Percentiles rank a stretch among this genome's conserved stretches.
These are phyloP conservation scores for Eudemis profundana DNA, from an alignment of 2,888 invertebrate species.

Conservation along the genomic window DNA sequence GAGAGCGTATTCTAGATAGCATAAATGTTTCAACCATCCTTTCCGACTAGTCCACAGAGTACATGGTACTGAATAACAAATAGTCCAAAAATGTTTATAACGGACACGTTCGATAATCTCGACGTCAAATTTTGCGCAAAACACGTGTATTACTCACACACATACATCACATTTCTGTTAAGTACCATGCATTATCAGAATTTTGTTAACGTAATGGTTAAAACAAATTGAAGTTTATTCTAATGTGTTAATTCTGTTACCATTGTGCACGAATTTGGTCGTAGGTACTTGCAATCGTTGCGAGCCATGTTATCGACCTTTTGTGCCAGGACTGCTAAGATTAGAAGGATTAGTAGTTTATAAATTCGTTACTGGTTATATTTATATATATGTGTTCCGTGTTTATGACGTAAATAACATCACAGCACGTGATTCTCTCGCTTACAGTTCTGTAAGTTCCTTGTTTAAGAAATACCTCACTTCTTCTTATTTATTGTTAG, in stretches of 20 bases:
- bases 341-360: no score
- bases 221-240: not conserved
- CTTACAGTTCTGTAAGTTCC: conserved; percentile 58
- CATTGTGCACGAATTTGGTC: not conserved
- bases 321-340: no score
- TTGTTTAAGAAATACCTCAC: conserved; percentile 73
- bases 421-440: conserved; percentile 17
- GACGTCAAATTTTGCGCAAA: no score
- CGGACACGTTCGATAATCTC: no score
- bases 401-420: conserved; percentile 22
- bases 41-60: not conserved
- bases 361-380: not conserved
- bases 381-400: not conserved
- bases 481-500: conserved; percentile 73
- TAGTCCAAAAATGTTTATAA: no score
- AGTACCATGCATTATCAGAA: no score
- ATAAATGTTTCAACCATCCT: not conserved
- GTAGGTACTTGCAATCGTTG: not conserved
- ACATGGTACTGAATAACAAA: not conserved
- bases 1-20: not conserved
- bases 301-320: not conserved
- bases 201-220: not conserved
- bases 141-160: no score
- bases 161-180: no score
- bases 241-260: not conserved